Base-by-base conservation (phyloP, 2,888 invertebrate genomes). In the Dasysyrphus tricinctus region DNA sequence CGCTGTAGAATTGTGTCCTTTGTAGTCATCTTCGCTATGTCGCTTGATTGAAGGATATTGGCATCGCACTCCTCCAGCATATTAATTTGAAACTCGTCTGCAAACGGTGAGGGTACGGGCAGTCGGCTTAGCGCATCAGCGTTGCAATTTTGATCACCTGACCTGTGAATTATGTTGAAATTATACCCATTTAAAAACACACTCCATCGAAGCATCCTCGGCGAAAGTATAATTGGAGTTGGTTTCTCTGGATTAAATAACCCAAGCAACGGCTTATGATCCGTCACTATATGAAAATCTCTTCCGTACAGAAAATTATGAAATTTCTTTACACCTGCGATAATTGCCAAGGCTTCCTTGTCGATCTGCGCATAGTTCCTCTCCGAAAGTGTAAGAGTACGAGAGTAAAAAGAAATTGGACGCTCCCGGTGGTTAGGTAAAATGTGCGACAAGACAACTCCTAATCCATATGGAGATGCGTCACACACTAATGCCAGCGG, bases 191-290 rank as follows among this genome's bases (percentile, higher is more conserved):
- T 67, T 34, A 67, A 49, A 19, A 67, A 67, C n/a, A 49, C 34
- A 7, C 51, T 49, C 51, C 67, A 51, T 34, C 51, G 34, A 51
- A 69, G 69, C 69, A 69, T 54, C 16, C 69, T 54, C 5, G 67
- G 67, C 32, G 67, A 67, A 1, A 67, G 67, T 51, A 51, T 67
- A n/a, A 67, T 51, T 14, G 69, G 69, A 8, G 54, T 54, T 11
- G 51, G 69, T 39, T 54, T 69, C 11, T 69, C 54, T 6, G 69
- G 39, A 37, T 67, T 67, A 34, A 69, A 69, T 19, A 69, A 19
- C 2, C 69, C 69, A 37, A 69, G 34, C 29, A 69, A 49, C n/a
- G 67, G 67, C 16, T 67, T 67, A 5, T 67, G 47, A 42, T 67
- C 67, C 2, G 67, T 67, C 9, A 49, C 16, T 42, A 44, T 29